A percentile compares a stretch with the other conserved stretches of the same genome.
phyloP scores from a whole-genome alignment of 2,797 vertebrate genomes.

The Alosa sapidissima region DNA sequence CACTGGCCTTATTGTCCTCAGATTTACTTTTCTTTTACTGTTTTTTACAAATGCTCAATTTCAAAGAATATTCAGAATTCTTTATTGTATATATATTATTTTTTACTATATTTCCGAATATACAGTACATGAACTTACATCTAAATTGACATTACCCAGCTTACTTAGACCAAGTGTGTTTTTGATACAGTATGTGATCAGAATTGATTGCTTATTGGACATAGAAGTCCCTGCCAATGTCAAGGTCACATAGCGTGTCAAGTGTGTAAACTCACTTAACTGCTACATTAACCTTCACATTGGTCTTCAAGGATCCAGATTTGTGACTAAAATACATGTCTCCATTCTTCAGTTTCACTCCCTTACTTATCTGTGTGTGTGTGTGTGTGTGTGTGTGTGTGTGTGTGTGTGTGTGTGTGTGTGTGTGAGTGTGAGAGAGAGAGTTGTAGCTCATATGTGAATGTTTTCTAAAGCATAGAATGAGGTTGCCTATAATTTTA shows the following conservation, averaged over 20 bases:
- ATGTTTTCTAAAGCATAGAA: conserved; percentile 27
- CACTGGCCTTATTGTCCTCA: background rate
- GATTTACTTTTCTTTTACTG: background rate
- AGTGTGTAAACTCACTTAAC: too few species aligned
- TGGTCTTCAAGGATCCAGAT: background rate
- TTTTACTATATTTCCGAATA: too few species aligned
- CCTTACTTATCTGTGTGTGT: background rate
- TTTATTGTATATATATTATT: too few species aligned
- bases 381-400: conserved; percentile 24
- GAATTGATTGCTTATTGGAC: too few species aligned
- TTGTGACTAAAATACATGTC: background rate
- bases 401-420: conserved; percentile 42
- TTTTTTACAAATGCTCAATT: background rate
- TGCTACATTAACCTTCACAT: background rate
- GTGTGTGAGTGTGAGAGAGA: conserved; percentile 41
- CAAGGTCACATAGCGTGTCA: too few species aligned
- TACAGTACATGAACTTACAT: too few species aligned
- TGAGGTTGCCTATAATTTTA: background rate
- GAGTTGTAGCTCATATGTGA: conserved; percentile 47
- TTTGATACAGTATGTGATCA: too few species aligned
- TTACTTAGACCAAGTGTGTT: too few species aligned
- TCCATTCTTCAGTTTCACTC: background rate
- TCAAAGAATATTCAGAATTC: too few species aligned
- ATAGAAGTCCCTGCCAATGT: too few species aligned
- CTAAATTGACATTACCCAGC: too few species aligned